Base-by-base conservation (phyloP, 1,140 invertebrate species). In the Eufriesea mexicana region DNA sequence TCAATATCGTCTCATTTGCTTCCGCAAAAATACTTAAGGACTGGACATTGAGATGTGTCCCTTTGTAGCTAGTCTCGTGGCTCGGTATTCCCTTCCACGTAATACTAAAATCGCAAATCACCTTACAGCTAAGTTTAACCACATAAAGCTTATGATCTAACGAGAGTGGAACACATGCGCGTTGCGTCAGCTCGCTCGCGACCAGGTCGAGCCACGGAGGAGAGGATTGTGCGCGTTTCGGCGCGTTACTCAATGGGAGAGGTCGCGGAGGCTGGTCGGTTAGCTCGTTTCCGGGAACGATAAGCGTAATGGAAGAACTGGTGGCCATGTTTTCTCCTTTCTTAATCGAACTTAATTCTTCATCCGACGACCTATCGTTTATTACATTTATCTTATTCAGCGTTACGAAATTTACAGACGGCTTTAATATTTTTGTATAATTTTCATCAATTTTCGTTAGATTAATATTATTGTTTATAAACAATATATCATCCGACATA, bases 231-330 rank as follows among this genome's bases (percentile, higher is more conserved):
- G 85, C 91, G 86, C 88, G 88, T 83, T 86, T 77, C 90, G 81
- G 87, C 84, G 84, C 89, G 87, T 90, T 90, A 90, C 90, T 92
- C 88, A 89, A 90, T 86, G 92, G 90, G 90, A 86, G 91, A 92
- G 86, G 89, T 92, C 90, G 90, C 88, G 89, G 87, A 90, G 90
- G 90, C 90, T 93, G 90, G 91, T 93, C 92, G 86, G 90, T 92
- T 89, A 91, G 89, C 91, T 92, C 92, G 92, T 94, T 94, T 93
- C 92, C 92, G 91, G 89, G 92, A 94, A 94, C 94, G 93, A 93
- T 94, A 94, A 94, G 94, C 94, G 94, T 94, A 94, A 93, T 94
- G 94, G 94, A 94, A 94, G 94, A 94, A 94, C 93, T 92, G 93
- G 92, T 92, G 90, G 90, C 89, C 89, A 79, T 66, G 16, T 70